Evolutionary conservation across 2,888 invertebrate genomes (phyloP).

Genomic region (Cabera pusaria): DNA sequence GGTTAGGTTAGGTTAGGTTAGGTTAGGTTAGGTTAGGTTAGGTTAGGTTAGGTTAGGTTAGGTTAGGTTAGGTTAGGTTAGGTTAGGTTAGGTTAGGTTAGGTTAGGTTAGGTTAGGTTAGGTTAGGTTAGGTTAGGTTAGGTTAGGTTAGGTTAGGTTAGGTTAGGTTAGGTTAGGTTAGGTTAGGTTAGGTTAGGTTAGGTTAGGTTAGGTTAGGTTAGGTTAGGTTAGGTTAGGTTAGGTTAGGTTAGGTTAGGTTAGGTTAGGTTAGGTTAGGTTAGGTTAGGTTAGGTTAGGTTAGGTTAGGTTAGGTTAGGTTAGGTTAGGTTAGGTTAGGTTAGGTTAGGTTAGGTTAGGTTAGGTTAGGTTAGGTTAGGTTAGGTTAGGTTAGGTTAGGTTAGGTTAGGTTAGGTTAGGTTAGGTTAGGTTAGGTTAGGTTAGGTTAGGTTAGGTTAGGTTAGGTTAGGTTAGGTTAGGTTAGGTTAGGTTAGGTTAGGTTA

Average conservation of each 20-base stretch:
- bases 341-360: neutral
- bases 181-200: neutral
- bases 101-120: neutral
- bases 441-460: neutral
- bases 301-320: neutral
- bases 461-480: neutral
- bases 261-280: neutral
- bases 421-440: neutral
- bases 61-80: neutral
- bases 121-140: neutral
- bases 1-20: neutral
- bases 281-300: neutral
- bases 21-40: neutral
- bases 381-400: neutral
- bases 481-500: neutral
- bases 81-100: neutral
- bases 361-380: neutral
- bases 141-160: neutral
- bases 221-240: neutral
- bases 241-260: neutral
- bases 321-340: neutral
- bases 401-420: neutral
- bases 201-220: neutral
- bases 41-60: neutral
- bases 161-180: neutral